Base-by-base conservation (phyloP, 2,113 vertebrate genomes). In the Sapajus apella region DNA sequence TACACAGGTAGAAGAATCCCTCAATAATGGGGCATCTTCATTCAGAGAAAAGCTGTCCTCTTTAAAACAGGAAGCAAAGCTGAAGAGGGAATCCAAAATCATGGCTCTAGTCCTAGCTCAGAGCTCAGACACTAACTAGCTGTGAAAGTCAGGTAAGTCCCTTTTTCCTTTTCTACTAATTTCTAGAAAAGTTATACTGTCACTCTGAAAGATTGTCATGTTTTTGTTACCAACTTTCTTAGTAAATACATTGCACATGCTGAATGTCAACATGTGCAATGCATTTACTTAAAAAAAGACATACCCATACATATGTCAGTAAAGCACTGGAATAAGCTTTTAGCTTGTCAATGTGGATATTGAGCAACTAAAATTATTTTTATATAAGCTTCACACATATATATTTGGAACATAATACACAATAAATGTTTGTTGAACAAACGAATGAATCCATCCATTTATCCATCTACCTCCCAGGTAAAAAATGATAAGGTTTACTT, bases 201-300 rank as follows among this genome's bases (percentile, higher is more conserved):
- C 70, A 79, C 30, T 88, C 32, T 93, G 55, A 93, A 96, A 94
- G 70, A 95, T 21, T 56, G 6, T 17, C 79, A 61, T 45, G 58
- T 50, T 88, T 88, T 58, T 89, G n/a, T 85, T 90, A 86, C 20
- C 75, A 87, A 90, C 18, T 93, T 95, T 87, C 61, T 85, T 79
- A 8, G 32, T 61, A 95, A 95, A 87, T 77, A 50, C 6, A 66
- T 21, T 23, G 58, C 5, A 18, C 5, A 55, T 30, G 77, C 72
- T 94, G 40, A 87, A 68, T 32, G 23, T 72, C 9, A 12, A 68
- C 61, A 64, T 64, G 61, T 64, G 27, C 61, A 6, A 64, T 64
- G 21, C 68, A 58, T 40, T 66, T 81, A 20, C 25, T 66, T 80
- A 5, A 88, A 88, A 87, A 94, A 91, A 77, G 35, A 83, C 21